phyloP scores from a whole-genome alignment of 2,888 invertebrate species.

The Diarsia mendica region DNA sequence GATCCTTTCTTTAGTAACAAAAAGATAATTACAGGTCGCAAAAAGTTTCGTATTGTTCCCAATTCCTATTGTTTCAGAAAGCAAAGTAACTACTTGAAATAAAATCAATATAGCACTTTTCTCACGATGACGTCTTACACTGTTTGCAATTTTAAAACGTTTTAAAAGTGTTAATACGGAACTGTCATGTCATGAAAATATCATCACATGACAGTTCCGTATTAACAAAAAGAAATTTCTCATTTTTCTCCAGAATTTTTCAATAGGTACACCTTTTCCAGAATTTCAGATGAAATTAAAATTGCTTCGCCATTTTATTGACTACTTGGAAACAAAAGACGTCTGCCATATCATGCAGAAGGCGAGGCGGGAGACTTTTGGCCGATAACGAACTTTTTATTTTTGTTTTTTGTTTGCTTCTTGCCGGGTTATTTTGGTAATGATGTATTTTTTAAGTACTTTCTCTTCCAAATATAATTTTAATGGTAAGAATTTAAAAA shows the following conservation, averaged over 20 bases:
- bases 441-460: neutral
- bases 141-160: neutral
- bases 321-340: neutral
- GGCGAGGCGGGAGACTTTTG: neutral
- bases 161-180: neutral
- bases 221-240: neutral
- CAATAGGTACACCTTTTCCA: neutral
- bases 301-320: slow-evolving; percentile 12
- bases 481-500: no score
- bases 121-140: neutral
- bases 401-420: neutral
- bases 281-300: slow-evolving; percentile 14
- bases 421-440: neutral
- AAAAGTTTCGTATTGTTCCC: neutral
- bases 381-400: neutral
- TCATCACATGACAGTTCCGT: neutral
- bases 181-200: no score
- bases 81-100: neutral
- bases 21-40: neutral
- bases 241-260: neutral
- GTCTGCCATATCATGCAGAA: slow-evolving; percentile 18
- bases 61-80: neutral
- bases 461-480: neutral
- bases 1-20: neutral
- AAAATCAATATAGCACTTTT: neutral